phyloP scores from a whole-genome alignment of 2,797 vertebrate species.

The Cossypha dichroa region DNA sequence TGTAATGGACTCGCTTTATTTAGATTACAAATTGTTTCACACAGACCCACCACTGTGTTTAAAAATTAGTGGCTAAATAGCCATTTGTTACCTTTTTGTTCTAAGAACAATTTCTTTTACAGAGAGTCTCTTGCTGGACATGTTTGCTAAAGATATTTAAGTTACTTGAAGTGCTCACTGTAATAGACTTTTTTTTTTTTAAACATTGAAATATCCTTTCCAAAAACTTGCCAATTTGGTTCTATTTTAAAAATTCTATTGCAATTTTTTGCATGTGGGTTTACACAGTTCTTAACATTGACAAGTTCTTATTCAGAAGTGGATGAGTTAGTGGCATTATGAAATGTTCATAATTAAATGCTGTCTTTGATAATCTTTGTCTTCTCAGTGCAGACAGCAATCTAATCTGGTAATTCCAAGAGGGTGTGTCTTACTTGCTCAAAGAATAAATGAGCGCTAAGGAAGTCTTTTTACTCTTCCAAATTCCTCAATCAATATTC shows the following conservation, averaged over 20 bases:
- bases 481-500: conserved; percentile 44
- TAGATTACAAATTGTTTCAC: conserved; percentile 65
- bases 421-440: conserved; percentile 32
- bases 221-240: conserved; percentile 61
- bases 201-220: conserved; percentile 60
- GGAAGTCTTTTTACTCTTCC: conserved; percentile 30
- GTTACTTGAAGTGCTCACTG: conserved; percentile 76
- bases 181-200: conserved; percentile 60
- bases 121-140: conserved; percentile 58
- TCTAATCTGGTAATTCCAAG: conserved; percentile 37
- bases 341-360: conserved; percentile 61
- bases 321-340: conserved; percentile 50
- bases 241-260: conserved; percentile 53
- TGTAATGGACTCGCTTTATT: conserved; percentile 55
- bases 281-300: conserved; percentile 63
- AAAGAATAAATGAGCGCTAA: conserved; percentile 38
- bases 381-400: conserved; percentile 38
- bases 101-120: conserved; percentile 70
- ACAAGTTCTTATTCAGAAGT: conserved; percentile 50
- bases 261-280: conserved; percentile 67
- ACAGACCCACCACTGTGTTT: conserved; percentile 64
- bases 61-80: conserved; percentile 67
- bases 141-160: conserved; percentile 73
- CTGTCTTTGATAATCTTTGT: conserved; percentile 70
- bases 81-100: conserved; percentile 71